phyloP scores from a whole-genome alignment of 2,113 vertebrate genomes.

The Hippopotamus amphibius region DNA sequence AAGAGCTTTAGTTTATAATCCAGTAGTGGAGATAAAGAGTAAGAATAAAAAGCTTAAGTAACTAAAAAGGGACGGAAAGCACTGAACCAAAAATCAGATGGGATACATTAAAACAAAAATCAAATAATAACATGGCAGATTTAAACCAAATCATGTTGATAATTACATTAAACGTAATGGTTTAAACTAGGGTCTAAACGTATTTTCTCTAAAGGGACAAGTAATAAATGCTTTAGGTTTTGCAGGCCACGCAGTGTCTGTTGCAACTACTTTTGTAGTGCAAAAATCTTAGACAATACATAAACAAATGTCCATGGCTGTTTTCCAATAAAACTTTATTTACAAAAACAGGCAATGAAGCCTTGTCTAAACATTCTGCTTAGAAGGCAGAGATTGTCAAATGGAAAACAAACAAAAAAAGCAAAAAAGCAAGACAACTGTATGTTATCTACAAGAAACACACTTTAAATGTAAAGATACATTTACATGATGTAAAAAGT shows the following conservation, averaged over 20 bases:
- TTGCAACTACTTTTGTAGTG: neutral
- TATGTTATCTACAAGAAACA: neutral
- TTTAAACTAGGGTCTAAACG: neutral
- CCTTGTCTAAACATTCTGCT: neutral
- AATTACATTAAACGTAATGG: neutral
- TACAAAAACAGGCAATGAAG: neutral
- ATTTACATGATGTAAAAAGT: neutral
- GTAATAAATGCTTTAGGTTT: neutral
- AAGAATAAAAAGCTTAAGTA: neutral
- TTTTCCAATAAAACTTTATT: neutral
- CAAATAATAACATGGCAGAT: neutral
- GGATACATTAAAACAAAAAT: neutral
- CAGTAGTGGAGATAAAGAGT: neutral
- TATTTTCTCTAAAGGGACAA: neutral
- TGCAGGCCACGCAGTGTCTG: neutral
- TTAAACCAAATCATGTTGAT: too few species aligned
- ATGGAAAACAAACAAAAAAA: neutral
- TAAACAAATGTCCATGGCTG: neutral
- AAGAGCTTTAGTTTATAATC: neutral
- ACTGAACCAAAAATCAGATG: neutral
- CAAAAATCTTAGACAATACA: neutral
- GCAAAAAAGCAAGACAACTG: neutral
- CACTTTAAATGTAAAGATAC: neutral
- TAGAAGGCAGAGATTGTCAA: constrained; percentile 1
- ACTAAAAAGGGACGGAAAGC: neutral